These are phyloP conservation scores for Grantiella picta DNA, from an alignment of 2,113 vertebrate genomes.

Conservation along the genomic window DNA sequence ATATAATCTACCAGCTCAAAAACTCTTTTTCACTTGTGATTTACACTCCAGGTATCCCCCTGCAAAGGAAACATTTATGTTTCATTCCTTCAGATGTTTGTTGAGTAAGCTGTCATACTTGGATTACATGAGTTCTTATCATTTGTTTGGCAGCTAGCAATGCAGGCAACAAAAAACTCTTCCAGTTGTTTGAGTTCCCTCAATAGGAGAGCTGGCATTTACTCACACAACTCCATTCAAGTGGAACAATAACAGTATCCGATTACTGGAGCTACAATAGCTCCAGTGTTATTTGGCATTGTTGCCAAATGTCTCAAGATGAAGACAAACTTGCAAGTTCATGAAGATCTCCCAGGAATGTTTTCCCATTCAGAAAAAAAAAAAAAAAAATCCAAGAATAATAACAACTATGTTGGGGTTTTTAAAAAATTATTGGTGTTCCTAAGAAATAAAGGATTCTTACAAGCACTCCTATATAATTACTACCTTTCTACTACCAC, in stretches of 20 bases:
- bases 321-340: conserved; percentile 45
- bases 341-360: conserved; percentile 32
- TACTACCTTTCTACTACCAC: background rate
- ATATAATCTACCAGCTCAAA: background rate
- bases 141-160: conserved; percentile 39
- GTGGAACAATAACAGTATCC: conserved; percentile 66
- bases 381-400: background rate
- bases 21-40: background rate
- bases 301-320: conserved; percentile 40
- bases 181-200: conserved; percentile 49
- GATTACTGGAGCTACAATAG: conserved; percentile 67
- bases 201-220: conserved; percentile 44
- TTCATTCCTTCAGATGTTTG: conserved; percentile 24
- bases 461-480: background rate
- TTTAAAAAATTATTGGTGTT: background rate
- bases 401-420: background rate
- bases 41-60: background rate
- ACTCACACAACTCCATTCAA: conserved; percentile 8
- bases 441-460: background rate
- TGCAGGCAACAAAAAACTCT: conserved; percentile 56
- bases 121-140: conserved; percentile 53
- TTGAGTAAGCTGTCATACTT: conserved; percentile 40
- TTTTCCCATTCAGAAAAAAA: background rate
- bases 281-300: conserved; percentile 23
- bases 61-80: conserved; percentile 46